These are phyloP conservation scores for Acanthoscelides obtectus DNA, from an alignment of 2,888 invertebrate genomes.

Conservation along the genomic window DNA sequence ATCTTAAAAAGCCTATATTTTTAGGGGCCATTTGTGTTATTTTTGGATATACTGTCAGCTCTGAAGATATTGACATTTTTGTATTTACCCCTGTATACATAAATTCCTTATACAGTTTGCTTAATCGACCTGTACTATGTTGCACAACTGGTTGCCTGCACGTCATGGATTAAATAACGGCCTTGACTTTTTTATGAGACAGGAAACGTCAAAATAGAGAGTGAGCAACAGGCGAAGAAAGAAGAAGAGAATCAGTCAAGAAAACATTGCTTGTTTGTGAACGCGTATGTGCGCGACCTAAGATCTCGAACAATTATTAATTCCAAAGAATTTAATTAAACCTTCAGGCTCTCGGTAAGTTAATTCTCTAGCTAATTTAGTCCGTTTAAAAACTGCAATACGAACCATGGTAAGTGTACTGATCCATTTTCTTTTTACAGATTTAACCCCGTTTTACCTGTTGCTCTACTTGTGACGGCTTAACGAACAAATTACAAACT, in stretches of 20 bases:
- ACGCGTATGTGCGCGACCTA: not conserved
- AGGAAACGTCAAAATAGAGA: not conserved
- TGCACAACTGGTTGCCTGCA: not conserved
- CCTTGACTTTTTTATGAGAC: not conserved
- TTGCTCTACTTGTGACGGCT: slow-evolving; percentile 19
- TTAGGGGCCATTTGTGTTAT: no score
- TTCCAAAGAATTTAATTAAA: slow-evolving; percentile 18
- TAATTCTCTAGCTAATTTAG: slow-evolving; percentile 15
- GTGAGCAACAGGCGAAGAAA: not conserved
- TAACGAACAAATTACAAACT: slow-evolving; percentile 23
- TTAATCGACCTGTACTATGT: not conserved
- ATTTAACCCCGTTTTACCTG: slow-evolving; percentile 18
- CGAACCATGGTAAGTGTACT: slow-evolving; percentile 9
- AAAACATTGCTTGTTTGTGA: not conserved
- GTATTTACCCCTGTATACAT: no score
- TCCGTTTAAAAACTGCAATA: slow-evolving; percentile 1
- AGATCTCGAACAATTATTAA: slow-evolving; percentile 2
- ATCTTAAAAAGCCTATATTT: no score
- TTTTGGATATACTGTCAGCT: no score
- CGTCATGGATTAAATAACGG: not conserved
- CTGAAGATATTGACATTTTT: no score
- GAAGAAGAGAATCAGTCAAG: not conserved
- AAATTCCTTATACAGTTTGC: no score
- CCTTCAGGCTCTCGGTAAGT: slow-evolving; percentile 16
- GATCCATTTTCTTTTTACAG: slow-evolving; percentile 19